Evolutionary conservation across 2,113 vertebrate species (phyloP), one percentile per base, ranked within the genome.

Genomic region (Cathartes aura): DNA sequence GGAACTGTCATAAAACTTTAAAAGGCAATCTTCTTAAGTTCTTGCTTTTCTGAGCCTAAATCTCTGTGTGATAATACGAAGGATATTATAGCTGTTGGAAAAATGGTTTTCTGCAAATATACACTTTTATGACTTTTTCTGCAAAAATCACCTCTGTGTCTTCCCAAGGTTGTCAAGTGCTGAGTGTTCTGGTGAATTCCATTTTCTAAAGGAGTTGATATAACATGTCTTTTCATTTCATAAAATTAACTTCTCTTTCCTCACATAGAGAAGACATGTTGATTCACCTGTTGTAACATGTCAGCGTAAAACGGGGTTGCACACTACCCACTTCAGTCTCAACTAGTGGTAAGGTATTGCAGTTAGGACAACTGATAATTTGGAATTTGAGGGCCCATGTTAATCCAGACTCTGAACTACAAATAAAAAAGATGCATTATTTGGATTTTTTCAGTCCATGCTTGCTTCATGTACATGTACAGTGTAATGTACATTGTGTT

Each of bases 261-360:
- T 94, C 15, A 45, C 16, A 3, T 15, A 50, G 32, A 88, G 58
- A 90, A 90, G 43, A 63, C 5, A 3, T 22, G 48, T 85, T 82
- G 56, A 60, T 88, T 80, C 20, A 38, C 12, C 5, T 87, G 0
- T 12, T 90, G 8, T 59, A 91, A 63, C 5, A 30, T 8, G n/a
- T 56, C 56, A 40, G 20, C 26, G 24, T 73, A 50, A 70, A 91
- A 79, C 4, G 1, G 6, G 8, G 2, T 66, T 74, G 43, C 1
- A 3, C 2, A 0, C 38, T 74, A 17, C 24, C 5, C 3, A 1
- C 34, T 85, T 67, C 9, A 42, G 12, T 68, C 8, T 72, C 27
- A 34, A 4, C 50, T 62, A 60, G 16, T 29, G 23, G 60, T 29
- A 48, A 76, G 5, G 6, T 71, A 34, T 27, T 87, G 21, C 22